Evolutionary conservation across 2,113 vertebrate genomes (phyloP).

Genomic region (Pseudopipra pipra): DNA sequence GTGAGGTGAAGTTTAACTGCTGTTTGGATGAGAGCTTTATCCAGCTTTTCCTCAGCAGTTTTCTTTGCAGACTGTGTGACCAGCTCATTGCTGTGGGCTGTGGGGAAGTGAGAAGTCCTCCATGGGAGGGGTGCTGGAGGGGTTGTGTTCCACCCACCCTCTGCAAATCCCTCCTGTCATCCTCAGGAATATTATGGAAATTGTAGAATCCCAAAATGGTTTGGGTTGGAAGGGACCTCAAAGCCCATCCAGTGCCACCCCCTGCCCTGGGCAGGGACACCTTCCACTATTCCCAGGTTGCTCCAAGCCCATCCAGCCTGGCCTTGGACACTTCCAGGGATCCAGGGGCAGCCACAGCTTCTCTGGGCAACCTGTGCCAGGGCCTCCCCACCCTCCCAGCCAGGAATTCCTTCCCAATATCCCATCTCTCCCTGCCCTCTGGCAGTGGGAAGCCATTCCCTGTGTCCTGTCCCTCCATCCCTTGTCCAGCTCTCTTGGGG

Average conservation of each 20-base stretch:
- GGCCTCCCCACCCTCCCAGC: fast-evolving
- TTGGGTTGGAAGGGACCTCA: no score
- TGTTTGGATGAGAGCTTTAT: not conserved
- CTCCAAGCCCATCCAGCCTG: no score
- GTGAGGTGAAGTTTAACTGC: not conserved
- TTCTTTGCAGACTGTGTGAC: fast-evolving
- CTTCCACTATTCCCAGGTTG: no score
- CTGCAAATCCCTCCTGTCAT: not conserved
- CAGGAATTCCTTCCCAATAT: not conserved
- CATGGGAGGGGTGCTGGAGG: fast-evolving
- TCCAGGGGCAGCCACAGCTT: no score
- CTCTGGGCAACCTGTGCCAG: no score
- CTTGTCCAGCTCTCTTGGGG: not conserved
- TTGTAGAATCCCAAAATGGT: not conserved
- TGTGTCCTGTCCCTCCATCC: not conserved
- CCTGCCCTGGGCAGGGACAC: no score
- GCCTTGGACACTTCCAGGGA: no score
- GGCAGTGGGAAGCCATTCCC: not conserved
- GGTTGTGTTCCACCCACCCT: not conserved
- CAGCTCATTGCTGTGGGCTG: not conserved
- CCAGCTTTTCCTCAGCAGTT: not conserved
- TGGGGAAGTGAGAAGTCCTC: not conserved
- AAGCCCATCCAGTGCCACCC: no score
- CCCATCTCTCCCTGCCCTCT: not conserved
- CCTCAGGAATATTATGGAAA: not conserved